Base-by-base conservation (phyloP, 2,113 vertebrate genomes). In the Apeltes quadracus region DNA sequence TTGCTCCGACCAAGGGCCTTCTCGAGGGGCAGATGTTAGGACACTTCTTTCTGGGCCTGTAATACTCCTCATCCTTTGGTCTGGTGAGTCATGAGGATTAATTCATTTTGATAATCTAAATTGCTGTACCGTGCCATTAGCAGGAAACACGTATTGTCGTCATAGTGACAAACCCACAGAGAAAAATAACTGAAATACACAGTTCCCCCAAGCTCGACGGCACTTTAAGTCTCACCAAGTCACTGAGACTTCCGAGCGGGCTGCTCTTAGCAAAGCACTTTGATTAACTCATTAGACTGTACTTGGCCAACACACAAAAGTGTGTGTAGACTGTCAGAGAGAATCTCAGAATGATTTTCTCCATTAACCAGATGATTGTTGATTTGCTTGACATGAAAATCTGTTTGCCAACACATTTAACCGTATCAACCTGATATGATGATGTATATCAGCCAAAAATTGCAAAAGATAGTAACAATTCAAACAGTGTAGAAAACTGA, bases 21-120 rank as follows among this genome's bases (percentile, higher is more conserved):
- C 32, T 72, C 57, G 76, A 71, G 67, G 29, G 67, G 69, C 32
- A 75, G 38, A 38, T 61, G 56, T 64, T 34, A 15, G 46, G 69
- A 66, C 51, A 61, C 25, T 48, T 32, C 15, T 20, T 43, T 39
- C 38, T 23, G 34, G 5, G 39, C 46, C 51, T 61, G 7, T 64
- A 36, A 58, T 63, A 9, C 23, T 51, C 7, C 18, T n/a, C 5
- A 25, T 18, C 48, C 6, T 18, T 6, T 57, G 16, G 8, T 44
- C 10, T 54, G 38, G 14, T 63, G 53, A 59, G 34, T 38, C 39
- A 39, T 10, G 5, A 44, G 25, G 36, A 27, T 7, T 46, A 3
- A 15, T 48, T 50, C 3, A 32, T n/a, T 46, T 68, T 46, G n/a
- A 68, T 61, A 44, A 8, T 3, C 0, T 25, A 9, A 20, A 29